Evolutionary conservation across 2,888 invertebrate species (phyloP).

Genomic region (Rhopalosiphum nymphaeae): DNA sequence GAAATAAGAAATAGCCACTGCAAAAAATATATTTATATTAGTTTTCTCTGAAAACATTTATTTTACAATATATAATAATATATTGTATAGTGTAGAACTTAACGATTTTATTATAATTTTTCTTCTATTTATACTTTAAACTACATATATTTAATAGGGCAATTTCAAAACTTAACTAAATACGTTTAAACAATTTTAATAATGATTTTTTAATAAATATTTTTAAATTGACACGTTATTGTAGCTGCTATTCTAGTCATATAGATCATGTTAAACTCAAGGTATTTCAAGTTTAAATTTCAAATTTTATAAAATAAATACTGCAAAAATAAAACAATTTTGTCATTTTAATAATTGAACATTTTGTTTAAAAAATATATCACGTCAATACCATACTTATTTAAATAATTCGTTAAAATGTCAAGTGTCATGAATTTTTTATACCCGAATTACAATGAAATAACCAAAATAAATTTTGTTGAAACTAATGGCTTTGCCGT

Average conservation of each 20-base stretch:
- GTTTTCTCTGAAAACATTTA: neutral
- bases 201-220: neutral
- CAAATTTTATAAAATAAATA: neutral
- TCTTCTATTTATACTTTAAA: neutral
- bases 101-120: neutral
- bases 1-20: neutral
- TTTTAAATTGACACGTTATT: neutral
- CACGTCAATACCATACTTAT: neutral
- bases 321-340: neutral
- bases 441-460: neutral
- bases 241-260: neutral
- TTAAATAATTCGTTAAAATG: constrained; percentile 3
- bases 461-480: neutral
- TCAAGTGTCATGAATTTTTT: neutral
- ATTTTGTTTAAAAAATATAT: neutral
- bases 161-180: neutral
- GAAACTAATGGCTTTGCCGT: neutral
- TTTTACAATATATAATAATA: neutral
- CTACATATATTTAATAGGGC: too few relatives aligned
- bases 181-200: neutral
- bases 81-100: neutral
- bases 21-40: neutral
- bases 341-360: neutral
- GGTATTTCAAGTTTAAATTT: neutral
- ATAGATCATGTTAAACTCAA: neutral